phyloP scores from a whole-genome alignment of 2,888 invertebrate species.

The Escarpia spicata region DNA sequence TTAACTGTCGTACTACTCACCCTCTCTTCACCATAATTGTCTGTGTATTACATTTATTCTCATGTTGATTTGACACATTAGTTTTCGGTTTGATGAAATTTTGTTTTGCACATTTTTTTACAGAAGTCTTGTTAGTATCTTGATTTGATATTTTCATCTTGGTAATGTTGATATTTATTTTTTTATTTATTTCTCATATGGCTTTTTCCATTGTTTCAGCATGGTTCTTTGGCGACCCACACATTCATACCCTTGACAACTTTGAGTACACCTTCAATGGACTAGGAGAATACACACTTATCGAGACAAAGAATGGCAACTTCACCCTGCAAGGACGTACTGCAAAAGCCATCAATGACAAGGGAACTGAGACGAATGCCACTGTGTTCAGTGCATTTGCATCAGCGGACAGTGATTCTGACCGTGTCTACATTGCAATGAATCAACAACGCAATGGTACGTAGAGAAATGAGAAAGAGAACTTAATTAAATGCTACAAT shows the following conservation, averaged over 20 bases:
- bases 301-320: slow-evolving; percentile 22
- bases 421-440: slow-evolving; percentile 38
- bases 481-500: neutral
- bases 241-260: slow-evolving; percentile 27
- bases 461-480: neutral
- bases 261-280: slow-evolving; percentile 32
- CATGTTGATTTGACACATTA: too few species aligned
- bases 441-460: neutral
- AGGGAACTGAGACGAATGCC: slow-evolving; percentile 38
- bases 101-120: too few species aligned
- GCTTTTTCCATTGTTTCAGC: slow-evolving; percentile 22
- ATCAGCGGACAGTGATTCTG: slow-evolving; percentile 33
- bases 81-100: too few species aligned
- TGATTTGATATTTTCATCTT: too few species aligned
- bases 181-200: neutral
- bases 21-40: too few species aligned
- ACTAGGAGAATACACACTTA: slow-evolving; percentile 30
- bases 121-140: too few species aligned
- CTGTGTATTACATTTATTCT: too few species aligned
- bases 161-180: neutral
- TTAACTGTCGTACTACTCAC: too few species aligned
- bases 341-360: slow-evolving; percentile 28
- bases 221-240: slow-evolving; percentile 31
- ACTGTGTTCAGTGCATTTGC: slow-evolving; percentile 43
- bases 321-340: slow-evolving; percentile 40